A percentile compares a stretch with the other conserved stretches of the same genome.
Evolutionary conservation across 2,113 vertebrate genomes (phyloP).

Genomic region (Podarcis cretensis): DNA sequence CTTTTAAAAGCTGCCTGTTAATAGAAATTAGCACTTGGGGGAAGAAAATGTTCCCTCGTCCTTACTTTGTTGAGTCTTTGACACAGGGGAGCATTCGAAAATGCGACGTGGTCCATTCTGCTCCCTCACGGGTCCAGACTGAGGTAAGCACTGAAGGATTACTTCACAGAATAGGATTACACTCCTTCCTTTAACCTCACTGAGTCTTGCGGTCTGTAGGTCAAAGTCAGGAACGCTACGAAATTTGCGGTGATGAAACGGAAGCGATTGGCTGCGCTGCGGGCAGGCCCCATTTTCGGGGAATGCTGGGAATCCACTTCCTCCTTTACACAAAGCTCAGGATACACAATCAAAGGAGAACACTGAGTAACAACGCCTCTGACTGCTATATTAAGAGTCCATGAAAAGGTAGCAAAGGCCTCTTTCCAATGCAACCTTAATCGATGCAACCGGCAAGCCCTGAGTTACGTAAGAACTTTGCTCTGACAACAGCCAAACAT

Average conservation of each 20-base stretch:
- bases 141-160: too few species aligned
- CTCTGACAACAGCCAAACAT: background rate
- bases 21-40: background rate
- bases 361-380: too few species aligned
- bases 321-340: background rate
- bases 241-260: background rate
- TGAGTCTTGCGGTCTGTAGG: background rate
- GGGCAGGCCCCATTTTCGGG: background rate
- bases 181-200: too few species aligned
- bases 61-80: background rate
- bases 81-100: background rate
- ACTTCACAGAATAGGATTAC: background rate
- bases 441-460: background rate
- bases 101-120: too few species aligned
- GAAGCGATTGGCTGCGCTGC: background rate
- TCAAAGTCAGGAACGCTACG: background rate
- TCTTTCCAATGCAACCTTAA: background rate
- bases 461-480: background rate
- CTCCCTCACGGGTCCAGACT: too few species aligned
- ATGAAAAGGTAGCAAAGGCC: background rate
- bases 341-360: background rate
- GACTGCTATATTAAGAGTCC: background rate
- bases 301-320: background rate
- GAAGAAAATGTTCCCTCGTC: background rate
- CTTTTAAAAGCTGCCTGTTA: background rate